Evolutionary conservation across 2,797 vertebrate genomes (phyloP), one percentile per base, ranked within the genome.

Genomic region (Enteromius treurensis): DNA sequence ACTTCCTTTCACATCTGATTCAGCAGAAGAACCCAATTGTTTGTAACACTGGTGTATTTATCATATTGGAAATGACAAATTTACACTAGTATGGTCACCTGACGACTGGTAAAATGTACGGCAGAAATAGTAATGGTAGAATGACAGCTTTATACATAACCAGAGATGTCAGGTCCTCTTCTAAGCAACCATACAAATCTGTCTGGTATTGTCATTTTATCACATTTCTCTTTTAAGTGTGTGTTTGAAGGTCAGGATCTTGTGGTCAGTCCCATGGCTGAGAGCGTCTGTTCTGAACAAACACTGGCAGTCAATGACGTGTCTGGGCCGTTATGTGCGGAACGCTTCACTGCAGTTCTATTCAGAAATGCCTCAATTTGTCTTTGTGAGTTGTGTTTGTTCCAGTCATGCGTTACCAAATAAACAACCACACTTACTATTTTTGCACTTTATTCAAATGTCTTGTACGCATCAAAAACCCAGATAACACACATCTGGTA

Each of bases 141-240:
- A 58, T 58, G 53, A 3, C 9, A 58, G 8, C 19, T 9, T 53
- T 21, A 53, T 53, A 53, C n/a, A 23, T 58, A 4, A 58, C 55
- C n/a, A 58, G 7, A 58, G n/a, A 5, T 55, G 49, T 75, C 45
- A 42, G 7, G n/a, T 77, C n/a, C 14, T 77, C 74, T 60, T 77
- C 74, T 37, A 40, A 77, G 53, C 53, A 77, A 60, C 74, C 55
- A 29, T 8, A 29, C 55, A 77, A 29, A 77, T 60, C n/a, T 60
- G 34, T 77, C 34, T 77, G 74, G 53, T 77, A 60, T 60, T 77
- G 75, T 77, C 9, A 60, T 77, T 77, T 45, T 45, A 77, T 26
- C 55, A 77, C 55, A 26, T 60, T 45, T 77, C 14, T 77, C 8
- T 42, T 77, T 60, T 58, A 29, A 60, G 55, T 45, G 34, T 62